Base-by-base conservation (phyloP, 2,888 invertebrate species). In the Colostygia pectinataria region DNA sequence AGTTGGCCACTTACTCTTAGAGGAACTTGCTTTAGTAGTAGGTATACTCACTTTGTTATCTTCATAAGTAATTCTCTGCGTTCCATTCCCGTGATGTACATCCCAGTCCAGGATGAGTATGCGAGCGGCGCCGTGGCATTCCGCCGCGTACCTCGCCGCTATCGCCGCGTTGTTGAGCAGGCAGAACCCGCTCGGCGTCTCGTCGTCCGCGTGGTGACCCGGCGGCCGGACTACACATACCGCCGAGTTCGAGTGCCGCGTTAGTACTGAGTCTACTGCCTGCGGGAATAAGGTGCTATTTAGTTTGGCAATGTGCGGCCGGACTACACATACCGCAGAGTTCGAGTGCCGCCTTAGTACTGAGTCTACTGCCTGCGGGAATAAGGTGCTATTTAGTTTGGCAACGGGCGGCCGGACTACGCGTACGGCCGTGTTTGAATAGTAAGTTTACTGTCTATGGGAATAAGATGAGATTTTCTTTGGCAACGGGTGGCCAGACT, bases 31-130 rank as follows among this genome's bases (percentile, higher is more conserved):
- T 7, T 23, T 23, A 24, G 2, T 6, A 24, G 4, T 7, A 1
- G 7, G 10, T 15, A 1, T 23, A 53, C 67, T 51, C 2, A 88
- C 87, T 66, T 68, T 65, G 13, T 95, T 92, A 2, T 93, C 88
- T 49, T 92, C 80, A 64, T 96, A 94, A 40, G 97, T 96, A 53
- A 96, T 93, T 34, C 93, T 91, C 80, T 97, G 97, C 5, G 96
- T 97, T 0, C 98, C 98, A 77, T 99, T 97, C 7, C 98, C 98
- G 75, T 99, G 98, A 72, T 99, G 98, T 1, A 99, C 95, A 80
- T 99, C 99, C 96, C 98, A 99, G 87, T 99, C 99, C 0, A 99
- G 78, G 41, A 99, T 93, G 29, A 96, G 69, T 32, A 88, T 77
- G 28, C 95, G 90, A 61, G 92, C 86, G 0, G 95, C 67, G 0